phyloP scores from a whole-genome alignment of 2,888 invertebrate species.

The Harpagoxenus sublaevis region DNA sequence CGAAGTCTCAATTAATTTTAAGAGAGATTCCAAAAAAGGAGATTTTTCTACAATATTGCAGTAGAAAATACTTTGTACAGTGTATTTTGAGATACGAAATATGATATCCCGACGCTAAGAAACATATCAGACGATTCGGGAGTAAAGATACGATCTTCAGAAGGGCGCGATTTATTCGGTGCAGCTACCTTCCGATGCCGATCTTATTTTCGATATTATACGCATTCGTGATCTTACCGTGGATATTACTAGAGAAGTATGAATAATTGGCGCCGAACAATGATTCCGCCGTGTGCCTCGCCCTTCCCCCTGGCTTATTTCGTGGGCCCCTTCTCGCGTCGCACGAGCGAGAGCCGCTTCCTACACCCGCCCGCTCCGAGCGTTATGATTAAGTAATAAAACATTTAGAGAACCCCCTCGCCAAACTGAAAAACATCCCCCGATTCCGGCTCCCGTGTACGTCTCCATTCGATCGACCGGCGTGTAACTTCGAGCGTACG shows the following conservation, averaged over 20 bases:
- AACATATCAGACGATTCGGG: background rate
- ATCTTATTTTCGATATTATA: background rate
- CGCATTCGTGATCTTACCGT: slow-evolving; percentile 44
- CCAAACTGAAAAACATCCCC: slow-evolving; percentile 82
- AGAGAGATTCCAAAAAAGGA: background rate
- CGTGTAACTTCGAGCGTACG: slow-evolving; percentile 77
- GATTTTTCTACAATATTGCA: background rate
- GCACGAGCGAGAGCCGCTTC: slow-evolving; percentile 53
- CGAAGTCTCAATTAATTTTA: background rate
- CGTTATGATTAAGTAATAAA: slow-evolving; percentile 86
- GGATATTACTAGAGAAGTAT: slow-evolving; percentile 62
- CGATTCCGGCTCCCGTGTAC: slow-evolving; percentile 57
- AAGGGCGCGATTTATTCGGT: background rate
- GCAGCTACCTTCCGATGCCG: background rate
- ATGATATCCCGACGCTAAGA: background rate
- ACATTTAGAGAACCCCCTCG: slow-evolving; percentile 81
- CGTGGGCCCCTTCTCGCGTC: slow-evolving; percentile 52
- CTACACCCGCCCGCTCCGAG: slow-evolving; percentile 71
- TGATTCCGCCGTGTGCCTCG: slow-evolving; percentile 67
- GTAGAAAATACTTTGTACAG: background rate
- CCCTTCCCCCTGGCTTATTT: slow-evolving; percentile 69
- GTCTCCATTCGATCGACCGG: slow-evolving; percentile 67
- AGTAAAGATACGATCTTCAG: background rate
- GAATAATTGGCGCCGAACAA: slow-evolving; percentile 77
- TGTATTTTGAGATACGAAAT: background rate